These are phyloP conservation scores for Brenthis ino DNA, from an alignment of 2,888 invertebrate genomes.

Conservation along the genomic window DNA sequence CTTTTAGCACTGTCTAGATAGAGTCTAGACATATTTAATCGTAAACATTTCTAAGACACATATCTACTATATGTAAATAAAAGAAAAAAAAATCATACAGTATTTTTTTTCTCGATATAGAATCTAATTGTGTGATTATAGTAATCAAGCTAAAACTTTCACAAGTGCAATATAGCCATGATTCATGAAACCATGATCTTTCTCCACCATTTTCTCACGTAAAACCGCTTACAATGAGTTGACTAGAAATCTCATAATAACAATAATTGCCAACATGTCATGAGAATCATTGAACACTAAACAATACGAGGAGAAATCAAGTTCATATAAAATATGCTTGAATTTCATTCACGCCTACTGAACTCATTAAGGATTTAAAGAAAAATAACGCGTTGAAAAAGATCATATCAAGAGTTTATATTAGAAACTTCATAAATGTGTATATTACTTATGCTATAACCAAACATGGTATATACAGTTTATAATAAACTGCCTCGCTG, in stretches of 20 bases:
- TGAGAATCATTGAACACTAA: conserved; percentile 42
- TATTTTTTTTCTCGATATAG: too few relatives aligned
- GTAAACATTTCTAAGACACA: conserved; percentile 1
- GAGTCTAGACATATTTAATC: conserved; percentile 31
- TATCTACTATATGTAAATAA: background rate
- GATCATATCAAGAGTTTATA: too few relatives aligned
- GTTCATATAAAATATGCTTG: conserved; percentile 15
- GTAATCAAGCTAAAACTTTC: conserved; percentile 14
- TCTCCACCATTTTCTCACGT: conserved; percentile 37
- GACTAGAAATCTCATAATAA: conserved; percentile 39
- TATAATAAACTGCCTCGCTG: too few relatives aligned
- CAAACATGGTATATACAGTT: too few relatives aligned
- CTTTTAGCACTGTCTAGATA: conserved; percentile 29
- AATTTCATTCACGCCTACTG: too few relatives aligned
- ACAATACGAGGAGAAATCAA: conserved; percentile 45
- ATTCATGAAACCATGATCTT: conserved; percentile 14
- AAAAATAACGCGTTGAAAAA: too few relatives aligned
- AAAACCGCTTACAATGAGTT: conserved; percentile 36
- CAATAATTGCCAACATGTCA: conserved; percentile 34
- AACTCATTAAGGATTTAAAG: too few relatives aligned
- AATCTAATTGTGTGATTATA: background rate
- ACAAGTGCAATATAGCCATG: conserved; percentile 33
- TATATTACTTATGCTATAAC: too few relatives aligned
- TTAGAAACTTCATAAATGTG: too few relatives aligned
- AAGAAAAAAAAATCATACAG: background rate